A percentile compares a stretch with the other conserved stretches of the same genome.
These are phyloP conservation scores for Tolypeutes matacus DNA, from an alignment of 2,797 vertebrate genomes.

Conservation along the genomic window DNA sequence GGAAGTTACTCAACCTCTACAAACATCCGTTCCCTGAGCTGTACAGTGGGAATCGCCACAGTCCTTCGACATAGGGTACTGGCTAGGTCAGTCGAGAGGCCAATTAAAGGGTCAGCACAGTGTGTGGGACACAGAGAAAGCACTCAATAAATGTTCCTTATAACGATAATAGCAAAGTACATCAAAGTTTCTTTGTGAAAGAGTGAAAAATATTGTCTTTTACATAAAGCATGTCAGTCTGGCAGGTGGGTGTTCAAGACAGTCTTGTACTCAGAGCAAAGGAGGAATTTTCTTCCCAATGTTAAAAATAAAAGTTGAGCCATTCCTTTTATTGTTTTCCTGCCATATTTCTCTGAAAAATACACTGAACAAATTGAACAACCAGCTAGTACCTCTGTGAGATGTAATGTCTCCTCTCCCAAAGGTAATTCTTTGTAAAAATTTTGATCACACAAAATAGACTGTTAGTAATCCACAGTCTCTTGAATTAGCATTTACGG, in stretches of 20 bases:
- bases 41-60: background rate
- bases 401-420: background rate
- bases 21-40: too few species aligned
- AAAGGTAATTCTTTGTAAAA: background rate
- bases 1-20: background rate
- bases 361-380: background rate
- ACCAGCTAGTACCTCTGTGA: background rate
- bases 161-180: background rate
- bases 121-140: background rate
- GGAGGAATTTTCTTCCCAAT: background rate
- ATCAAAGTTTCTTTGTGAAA: background rate
- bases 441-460: background rate
- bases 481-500: background rate
- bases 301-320: background rate
- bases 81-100: fast-evolving
- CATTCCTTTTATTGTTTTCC: background rate
- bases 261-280: background rate
- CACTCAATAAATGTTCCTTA: background rate
- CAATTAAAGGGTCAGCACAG: background rate
- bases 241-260: background rate
- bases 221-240: background rate
- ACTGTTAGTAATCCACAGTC: background rate
- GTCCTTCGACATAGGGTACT: background rate
- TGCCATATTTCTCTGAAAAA: background rate
- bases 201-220: background rate